phyloP scores from a whole-genome alignment of 2,113 vertebrate species.

The Cephalopterus ornatus region DNA sequence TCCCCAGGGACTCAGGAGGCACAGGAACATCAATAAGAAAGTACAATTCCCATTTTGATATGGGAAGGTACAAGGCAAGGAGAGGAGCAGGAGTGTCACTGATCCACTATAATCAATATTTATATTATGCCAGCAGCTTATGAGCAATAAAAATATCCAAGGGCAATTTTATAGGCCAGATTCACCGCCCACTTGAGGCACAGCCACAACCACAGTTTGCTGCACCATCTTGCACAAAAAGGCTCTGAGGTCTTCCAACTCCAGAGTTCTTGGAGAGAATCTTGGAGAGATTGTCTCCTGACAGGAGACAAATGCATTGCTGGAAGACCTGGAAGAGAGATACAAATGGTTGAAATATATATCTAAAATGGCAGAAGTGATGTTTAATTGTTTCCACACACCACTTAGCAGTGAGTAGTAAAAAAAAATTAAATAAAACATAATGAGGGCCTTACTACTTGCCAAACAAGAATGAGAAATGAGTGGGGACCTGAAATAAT shows the following conservation, averaged over 20 bases:
- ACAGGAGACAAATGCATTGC: not conserved
- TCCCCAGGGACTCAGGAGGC: accelerated
- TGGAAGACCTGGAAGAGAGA: not conserved
- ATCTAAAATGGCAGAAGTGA: not conserved
- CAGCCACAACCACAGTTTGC: not conserved
- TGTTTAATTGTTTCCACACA: not conserved
- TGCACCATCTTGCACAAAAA: not conserved
- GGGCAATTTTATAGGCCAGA: not conserved
- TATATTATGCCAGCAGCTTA: not conserved
- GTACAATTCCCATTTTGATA: accelerated
- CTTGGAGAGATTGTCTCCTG: not conserved
- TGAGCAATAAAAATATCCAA: not conserved
- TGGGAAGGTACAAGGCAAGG: not conserved
- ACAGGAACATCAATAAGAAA: not conserved
- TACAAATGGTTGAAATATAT: not conserved
- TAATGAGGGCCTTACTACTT: not conserved
- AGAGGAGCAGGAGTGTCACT: not conserved
- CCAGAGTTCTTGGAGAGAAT: not conserved
- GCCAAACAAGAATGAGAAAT: not conserved
- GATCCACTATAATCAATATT: not conserved
- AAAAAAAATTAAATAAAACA: not conserved
- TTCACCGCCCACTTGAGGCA: not conserved
- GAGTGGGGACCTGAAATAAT: not conserved
- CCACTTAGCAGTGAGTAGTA: not conserved
- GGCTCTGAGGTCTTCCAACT: not conserved